Conservation (phyloP, 2,888 invertebrate species). For the Trissoscelio sp. region DNA sequence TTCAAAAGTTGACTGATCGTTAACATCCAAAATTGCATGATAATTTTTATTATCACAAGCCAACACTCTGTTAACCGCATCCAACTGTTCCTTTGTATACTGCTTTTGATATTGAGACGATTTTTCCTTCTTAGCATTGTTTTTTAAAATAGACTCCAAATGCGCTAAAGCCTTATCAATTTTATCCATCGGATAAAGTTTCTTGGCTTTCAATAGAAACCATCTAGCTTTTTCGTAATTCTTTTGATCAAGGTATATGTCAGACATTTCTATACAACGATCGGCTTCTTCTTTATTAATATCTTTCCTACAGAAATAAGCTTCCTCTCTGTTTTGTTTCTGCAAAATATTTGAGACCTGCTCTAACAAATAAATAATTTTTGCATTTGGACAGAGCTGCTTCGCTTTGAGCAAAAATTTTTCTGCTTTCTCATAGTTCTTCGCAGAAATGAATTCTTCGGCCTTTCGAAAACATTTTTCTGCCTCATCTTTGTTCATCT, state of each 20-base stretch:
- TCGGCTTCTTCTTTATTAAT: conserved; percentile 74
- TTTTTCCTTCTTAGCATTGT: neutral
- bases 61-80: conserved; percentile 86
- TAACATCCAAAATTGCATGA: conserved; percentile 95
- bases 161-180: too few relatives aligned
- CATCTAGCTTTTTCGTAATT: conserved; percentile 71
- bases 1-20: conserved; percentile 93
- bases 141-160: too few relatives aligned
- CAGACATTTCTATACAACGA: conserved; percentile 74
- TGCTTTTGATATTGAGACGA: too few relatives aligned
- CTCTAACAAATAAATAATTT: conserved; percentile 86
- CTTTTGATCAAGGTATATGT: conserved; percentile 72
- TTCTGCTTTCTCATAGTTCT: conserved; percentile 93
- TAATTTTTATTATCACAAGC: conserved; percentile 91
- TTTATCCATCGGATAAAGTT: conserved; percentile 91
- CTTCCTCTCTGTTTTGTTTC: too few relatives aligned
- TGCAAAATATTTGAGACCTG: neutral
- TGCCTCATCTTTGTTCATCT: conserved; percentile 81
- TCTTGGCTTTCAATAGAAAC: conserved; percentile 84
- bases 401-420: conserved; percentile 93
- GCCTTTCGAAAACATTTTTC: conserved; percentile 95
- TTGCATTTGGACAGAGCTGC: conserved; percentile 87
- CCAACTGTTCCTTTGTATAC: conserved; percentile 76
- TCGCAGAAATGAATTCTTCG: conserved; percentile 88
- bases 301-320: conserved; percentile 70